Conservation (phyloP, 2,113 vertebrate species). For the Caracal caracal region DNA sequence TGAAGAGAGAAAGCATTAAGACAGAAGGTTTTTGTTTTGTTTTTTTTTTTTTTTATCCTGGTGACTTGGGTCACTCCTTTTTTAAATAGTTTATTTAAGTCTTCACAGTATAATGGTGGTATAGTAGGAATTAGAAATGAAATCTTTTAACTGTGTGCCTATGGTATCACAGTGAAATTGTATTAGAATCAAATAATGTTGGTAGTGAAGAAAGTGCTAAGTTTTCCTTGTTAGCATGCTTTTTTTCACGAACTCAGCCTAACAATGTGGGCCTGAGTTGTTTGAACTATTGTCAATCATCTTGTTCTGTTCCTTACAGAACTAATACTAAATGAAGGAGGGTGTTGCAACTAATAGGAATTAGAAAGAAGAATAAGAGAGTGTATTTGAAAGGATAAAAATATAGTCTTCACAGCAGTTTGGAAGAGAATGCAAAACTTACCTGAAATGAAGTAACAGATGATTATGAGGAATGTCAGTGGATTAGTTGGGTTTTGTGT, state of each 20-base stretch:
- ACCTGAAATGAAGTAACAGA: background rate
- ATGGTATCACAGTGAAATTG: background rate
- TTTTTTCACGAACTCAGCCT: background rate
- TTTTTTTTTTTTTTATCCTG: background rate
- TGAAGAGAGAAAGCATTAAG: background rate
- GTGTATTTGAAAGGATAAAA: background rate
- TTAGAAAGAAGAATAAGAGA: background rate
- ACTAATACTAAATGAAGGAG: background rate
- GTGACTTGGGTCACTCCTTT: background rate
- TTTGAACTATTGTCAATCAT: background rate
- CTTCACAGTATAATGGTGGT: background rate
- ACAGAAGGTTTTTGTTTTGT: background rate
- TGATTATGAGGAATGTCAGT: background rate
- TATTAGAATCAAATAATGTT: background rate
- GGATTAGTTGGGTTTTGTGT: background rate
- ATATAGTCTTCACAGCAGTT: background rate
- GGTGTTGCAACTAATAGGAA: background rate
- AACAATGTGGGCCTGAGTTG: background rate
- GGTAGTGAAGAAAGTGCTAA: background rate
- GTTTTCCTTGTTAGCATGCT: background rate
- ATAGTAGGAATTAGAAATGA: background rate
- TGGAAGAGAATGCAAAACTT: background rate
- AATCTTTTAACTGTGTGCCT: background rate
- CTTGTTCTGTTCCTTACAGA: background rate
- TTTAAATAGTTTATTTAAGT: background rate